A percentile compares a stretch with the other conserved stretches of the same genome.
Conservation (phyloP, 2,113 vertebrate genomes). For the Callipepla squamata region DNA sequence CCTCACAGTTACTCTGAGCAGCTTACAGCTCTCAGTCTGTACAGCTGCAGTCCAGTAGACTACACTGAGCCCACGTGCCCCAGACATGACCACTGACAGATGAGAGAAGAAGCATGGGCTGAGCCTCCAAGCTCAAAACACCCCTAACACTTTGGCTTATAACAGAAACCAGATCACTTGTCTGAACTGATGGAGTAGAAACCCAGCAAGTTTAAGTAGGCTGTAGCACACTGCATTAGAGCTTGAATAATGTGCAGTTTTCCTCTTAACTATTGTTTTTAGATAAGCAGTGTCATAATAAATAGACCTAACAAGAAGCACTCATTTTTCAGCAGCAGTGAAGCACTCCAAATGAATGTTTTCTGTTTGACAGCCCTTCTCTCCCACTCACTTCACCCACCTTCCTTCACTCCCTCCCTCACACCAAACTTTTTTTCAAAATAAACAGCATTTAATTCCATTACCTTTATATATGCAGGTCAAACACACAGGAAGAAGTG, state of each 20-base stretch:
- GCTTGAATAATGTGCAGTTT: background rate
- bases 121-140: background rate
- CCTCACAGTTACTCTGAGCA: background rate
- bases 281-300: slow-evolving; percentile 7
- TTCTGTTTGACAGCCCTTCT: background rate
- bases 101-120: background rate
- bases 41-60: background rate
- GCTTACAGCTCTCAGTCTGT: background rate
- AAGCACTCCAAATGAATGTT: background rate
- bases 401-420: background rate
- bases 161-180: background rate
- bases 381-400: background rate
- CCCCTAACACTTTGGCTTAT: background rate
- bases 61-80: background rate
- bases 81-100: rapidly evolving
- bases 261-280: background rate
- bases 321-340: background rate
- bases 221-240: background rate
- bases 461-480: background rate
- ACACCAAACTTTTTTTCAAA: background rate
- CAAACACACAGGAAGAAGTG: background rate
- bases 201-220: background rate
- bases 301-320: background rate
- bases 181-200: background rate
- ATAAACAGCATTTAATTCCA: background rate